A percentile compares a stretch with the other conserved stretches of the same genome.
phyloP scores from a whole-genome alignment of 2,797 vertebrate genomes.

The Coregonus ussuriensis region DNA sequence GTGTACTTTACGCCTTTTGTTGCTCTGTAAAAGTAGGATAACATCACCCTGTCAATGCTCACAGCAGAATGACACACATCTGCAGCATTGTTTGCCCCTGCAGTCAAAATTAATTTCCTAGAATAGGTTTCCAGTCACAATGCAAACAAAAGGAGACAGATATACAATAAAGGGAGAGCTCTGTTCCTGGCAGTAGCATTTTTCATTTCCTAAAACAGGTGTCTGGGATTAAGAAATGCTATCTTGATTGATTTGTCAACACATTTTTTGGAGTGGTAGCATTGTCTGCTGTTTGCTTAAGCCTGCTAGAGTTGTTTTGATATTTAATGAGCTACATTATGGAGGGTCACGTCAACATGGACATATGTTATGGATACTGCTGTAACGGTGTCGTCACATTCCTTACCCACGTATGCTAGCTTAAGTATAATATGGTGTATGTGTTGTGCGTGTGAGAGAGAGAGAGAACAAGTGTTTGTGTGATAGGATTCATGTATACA shows the following conservation, averaged over 20 bases:
- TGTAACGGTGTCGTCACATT: too few species aligned
- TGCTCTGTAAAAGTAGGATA: not conserved
- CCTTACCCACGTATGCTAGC: too few species aligned
- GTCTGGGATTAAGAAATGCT: too few species aligned
- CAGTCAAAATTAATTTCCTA: constrained; percentile 56
- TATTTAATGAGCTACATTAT: not conserved
- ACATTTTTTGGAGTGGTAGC: not conserved
- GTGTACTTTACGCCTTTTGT: constrained; percentile 19
- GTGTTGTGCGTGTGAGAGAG: too few species aligned
- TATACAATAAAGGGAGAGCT: not conserved
- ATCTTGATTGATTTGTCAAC: not conserved
- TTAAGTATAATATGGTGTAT: too few species aligned
- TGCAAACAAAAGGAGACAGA: constrained; percentile 28
- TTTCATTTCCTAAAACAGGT: constrained; percentile 20
- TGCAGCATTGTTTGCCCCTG: constrained; percentile 38
- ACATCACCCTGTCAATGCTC: not conserved
- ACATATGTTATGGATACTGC: not conserved
- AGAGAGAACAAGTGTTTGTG: too few species aligned
- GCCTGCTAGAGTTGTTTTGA: not conserved
- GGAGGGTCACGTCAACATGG: not conserved
- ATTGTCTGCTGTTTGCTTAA: not conserved
- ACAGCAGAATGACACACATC: constrained; percentile 15
- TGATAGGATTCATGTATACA: too few species aligned
- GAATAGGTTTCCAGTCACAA: constrained; percentile 14
- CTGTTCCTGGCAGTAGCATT: not conserved